Evolutionary conservation across 2,797 vertebrate species (phyloP).

Genomic region (Pygocentrus nattereri): DNA sequence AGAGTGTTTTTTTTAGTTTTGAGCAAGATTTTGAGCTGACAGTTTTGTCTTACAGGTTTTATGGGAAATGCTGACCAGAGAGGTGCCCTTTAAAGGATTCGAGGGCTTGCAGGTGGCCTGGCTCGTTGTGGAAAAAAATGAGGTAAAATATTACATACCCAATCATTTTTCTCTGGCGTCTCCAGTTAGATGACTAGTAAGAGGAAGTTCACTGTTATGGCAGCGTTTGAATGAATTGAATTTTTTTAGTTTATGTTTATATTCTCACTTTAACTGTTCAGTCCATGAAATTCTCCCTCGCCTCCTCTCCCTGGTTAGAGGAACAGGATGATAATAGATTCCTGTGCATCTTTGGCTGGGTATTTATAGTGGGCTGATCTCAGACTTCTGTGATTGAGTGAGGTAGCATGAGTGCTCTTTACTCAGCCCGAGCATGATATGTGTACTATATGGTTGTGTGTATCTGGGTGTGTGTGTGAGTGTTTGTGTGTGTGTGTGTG

Average conservation of each 20-base stretch:
- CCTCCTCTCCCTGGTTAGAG: constrained; percentile 14
- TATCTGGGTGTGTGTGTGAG: no score
- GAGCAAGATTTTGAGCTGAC: not conserved
- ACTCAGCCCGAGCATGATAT: no score
- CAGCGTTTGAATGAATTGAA: not conserved
- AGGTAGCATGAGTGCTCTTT: not conserved
- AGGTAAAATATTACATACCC: constrained; percentile 78
- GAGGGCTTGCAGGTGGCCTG: constrained; percentile 99
- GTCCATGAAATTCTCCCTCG: not conserved
- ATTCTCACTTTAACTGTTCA: not conserved
- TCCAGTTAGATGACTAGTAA: not conserved
- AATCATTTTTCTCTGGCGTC: constrained; percentile 4
- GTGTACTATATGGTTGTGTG: no score
- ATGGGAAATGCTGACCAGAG: constrained; percentile 99
- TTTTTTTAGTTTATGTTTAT: constrained; percentile 15
- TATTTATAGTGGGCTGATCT: constrained; percentile 87
- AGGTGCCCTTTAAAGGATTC: constrained; percentile 98
- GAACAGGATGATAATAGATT: constrained; percentile 79
- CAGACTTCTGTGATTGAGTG: constrained; percentile 63
- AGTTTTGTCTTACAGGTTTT: constrained; percentile 83
- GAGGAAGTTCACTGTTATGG: not conserved
- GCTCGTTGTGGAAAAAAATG: constrained; percentile 99
- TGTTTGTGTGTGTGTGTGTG: no score
- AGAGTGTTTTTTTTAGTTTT: no score
- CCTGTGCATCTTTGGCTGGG: constrained; percentile 73